These are phyloP conservation scores for Pogonognathellus flavescens DNA, from an alignment of 1,140 invertebrate genomes.

Conservation along the genomic window DNA sequence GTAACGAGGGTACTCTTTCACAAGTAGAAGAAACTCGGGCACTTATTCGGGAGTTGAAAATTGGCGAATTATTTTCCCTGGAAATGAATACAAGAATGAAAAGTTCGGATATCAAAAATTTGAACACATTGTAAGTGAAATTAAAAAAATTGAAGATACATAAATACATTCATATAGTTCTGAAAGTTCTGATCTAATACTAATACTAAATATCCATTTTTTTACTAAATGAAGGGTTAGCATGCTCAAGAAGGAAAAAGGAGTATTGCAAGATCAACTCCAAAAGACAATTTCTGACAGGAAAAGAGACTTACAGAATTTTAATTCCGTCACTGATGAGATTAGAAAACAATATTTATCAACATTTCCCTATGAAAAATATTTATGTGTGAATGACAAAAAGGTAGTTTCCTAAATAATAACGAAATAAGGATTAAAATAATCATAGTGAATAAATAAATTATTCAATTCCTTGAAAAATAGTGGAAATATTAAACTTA, in stretches of 20 bases:
- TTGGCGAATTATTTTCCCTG: slow-evolving; percentile 56
- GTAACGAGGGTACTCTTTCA: slow-evolving; percentile 52
- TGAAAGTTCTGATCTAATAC: not conserved
- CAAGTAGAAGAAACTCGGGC: slow-evolving; percentile 61
- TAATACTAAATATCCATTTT: slow-evolving; percentile 2
- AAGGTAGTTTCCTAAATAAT: slow-evolving; percentile 72
- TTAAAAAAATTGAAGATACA: not conserved
- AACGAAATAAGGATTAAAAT: too few species aligned
- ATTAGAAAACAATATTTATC: slow-evolving; percentile 42
- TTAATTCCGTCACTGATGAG: slow-evolving; percentile 9
- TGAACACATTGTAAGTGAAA: not conserved
- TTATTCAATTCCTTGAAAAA: too few species aligned
- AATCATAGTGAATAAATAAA: too few species aligned
- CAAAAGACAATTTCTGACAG: not conserved
- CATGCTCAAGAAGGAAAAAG: slow-evolving; percentile 45
- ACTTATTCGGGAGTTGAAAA: slow-evolving; percentile 60
- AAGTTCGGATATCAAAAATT: not conserved
- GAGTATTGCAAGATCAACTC: slow-evolving; percentile 21
- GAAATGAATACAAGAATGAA: slow-evolving; percentile 44
- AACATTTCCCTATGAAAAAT: not conserved
- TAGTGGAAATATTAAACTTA: too few species aligned
- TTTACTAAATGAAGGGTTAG: not conserved
- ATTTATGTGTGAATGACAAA: not conserved
- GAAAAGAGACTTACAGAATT: slow-evolving; percentile 44
- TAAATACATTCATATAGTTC: not conserved